Conservation (phyloP, 1,140 invertebrate genomes). For the Pachyrhynchus sulphureomaculatus region DNA sequence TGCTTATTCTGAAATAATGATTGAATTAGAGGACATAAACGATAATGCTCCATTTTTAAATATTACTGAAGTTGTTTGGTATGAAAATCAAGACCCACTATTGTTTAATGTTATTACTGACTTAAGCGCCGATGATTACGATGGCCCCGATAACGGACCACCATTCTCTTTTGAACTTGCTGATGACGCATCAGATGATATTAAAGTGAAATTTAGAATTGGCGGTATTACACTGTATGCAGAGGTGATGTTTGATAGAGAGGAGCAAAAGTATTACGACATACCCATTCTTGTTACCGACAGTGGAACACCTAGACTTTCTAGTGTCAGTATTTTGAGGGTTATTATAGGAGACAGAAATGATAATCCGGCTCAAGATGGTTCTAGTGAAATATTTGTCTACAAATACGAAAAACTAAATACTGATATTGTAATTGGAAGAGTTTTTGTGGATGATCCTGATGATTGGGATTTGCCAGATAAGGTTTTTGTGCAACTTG, state of each 20-base stretch:
- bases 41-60: slow-evolving; percentile 86
- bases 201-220: slow-evolving; percentile 66
- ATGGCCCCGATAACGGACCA: slow-evolving; percentile 75
- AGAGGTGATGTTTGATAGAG: slow-evolving; percentile 80
- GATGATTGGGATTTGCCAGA: slow-evolving; percentile 94
- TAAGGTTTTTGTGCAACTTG: slow-evolving; percentile 76
- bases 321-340: slow-evolving; percentile 73
- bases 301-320: slow-evolving; percentile 69
- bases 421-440: slow-evolving; percentile 74
- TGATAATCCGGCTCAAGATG: slow-evolving; percentile 81
- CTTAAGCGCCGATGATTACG: slow-evolving; percentile 76
- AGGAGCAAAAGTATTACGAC: slow-evolving; percentile 81
- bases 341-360: slow-evolving; percentile 90
- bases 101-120: slow-evolving; percentile 63
- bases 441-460: slow-evolving; percentile 85
- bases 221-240: slow-evolving; percentile 56
- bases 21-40: slow-evolving; percentile 81
- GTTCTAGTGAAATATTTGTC: slow-evolving; percentile 84
- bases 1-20: slow-evolving; percentile 68
- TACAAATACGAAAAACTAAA: slow-evolving; percentile 78
- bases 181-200: slow-evolving; percentile 64
- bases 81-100: slow-evolving; percentile 67
- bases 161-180: slow-evolving; percentile 78
- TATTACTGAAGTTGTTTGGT: slow-evolving; percentile 77
- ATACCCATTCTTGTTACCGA: slow-evolving; percentile 88